Base-by-base conservation (phyloP, 2,113 vertebrate genomes). In the Thamnaconus septentrionalis region DNA sequence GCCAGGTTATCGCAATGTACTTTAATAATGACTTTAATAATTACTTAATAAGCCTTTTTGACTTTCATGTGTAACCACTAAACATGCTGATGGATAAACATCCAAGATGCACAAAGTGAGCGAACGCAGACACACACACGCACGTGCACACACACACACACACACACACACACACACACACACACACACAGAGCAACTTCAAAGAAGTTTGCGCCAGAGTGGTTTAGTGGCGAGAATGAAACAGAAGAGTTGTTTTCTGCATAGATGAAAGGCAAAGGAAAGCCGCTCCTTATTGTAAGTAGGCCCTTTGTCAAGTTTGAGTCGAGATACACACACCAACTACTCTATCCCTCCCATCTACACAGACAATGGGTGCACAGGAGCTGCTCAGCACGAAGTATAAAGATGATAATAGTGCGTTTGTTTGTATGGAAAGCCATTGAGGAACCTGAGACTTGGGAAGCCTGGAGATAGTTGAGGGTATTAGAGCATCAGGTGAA, bases 181-280 rank as follows among this genome's bases (percentile, higher is more conserved):
- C n/a, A 52, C 7, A 11, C 44, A 60, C 47, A 53, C 67, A 53
- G 39, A 66, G 57, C 61, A 7, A 43, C 71, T 80, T 84, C 78
- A 85, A 86, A 85, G 87, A 11, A 18, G 55, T 73, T 66, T 66
- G 78, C 72, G 73, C 83, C 67, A 71, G 59, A 69, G 61, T 47
- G 31, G 81, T 65, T 87, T 82, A 82, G 82, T 44, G 69, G 73
- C 71, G 71, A 84, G 80, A 86, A 85, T 80, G 88, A 85, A 90
- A 88, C 75, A 76, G 67, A 79, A 89, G 85, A 86, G 73, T 71
- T 78, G 77, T 79, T 85, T 79, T 81, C 81, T 76, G 53, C 48
- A 5, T 49, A 85, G 61, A 85, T 90, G 78, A 90, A 90, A 87
- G 84, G 72, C 59, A 55, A 80, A 79, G 74, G 71, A 85, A 78